Evolutionary conservation across 2,113 vertebrate species (phyloP).

Genomic region (Corythoichthys haematopterus): DNA sequence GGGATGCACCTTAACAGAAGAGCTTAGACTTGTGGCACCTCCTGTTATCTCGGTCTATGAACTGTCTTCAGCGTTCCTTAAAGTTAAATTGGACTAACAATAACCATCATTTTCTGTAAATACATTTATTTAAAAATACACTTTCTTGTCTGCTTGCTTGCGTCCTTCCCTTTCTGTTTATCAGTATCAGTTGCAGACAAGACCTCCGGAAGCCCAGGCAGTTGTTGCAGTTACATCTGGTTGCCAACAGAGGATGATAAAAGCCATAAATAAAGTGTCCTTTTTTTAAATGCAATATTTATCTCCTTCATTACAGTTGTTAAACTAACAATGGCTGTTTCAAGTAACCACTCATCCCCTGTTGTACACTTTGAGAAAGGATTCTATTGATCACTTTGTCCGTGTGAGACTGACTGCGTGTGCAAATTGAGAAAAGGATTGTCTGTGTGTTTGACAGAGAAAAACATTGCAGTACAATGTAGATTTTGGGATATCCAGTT

Average conservation of each 20-base stretch:
- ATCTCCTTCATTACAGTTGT: slow-evolving; percentile 10
- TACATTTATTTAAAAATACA: neutral
- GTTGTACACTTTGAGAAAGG: slow-evolving; percentile 36
- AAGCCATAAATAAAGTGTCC: slow-evolving; percentile 9
- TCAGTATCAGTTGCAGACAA: neutral
- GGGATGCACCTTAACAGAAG: slow-evolving; percentile 60
- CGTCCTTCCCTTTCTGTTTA: neutral
- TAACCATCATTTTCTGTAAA: neutral
- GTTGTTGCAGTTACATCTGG: slow-evolving; percentile 35
- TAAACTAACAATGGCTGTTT: slow-evolving; percentile 1
- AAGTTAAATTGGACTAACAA: no score
- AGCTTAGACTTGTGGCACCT: slow-evolving; percentile 63
- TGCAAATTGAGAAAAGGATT: neutral
- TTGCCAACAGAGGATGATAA: slow-evolving; percentile 52
- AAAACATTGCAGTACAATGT: neutral
- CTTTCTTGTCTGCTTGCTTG: neutral
- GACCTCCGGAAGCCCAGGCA: neutral
- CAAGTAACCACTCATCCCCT: neutral
- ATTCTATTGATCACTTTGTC: slow-evolving; percentile 8
- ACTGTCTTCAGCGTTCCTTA: neutral
- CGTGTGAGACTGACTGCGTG: neutral
- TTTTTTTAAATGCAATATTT: slow-evolving; percentile 7
- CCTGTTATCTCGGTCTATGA: slow-evolving; percentile 28
- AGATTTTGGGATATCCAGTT: neutral
- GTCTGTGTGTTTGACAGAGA: neutral